These are phyloP conservation scores for Oryzias melastigma DNA, from an alignment of 2,113 vertebrate species.

Conservation along the genomic window DNA sequence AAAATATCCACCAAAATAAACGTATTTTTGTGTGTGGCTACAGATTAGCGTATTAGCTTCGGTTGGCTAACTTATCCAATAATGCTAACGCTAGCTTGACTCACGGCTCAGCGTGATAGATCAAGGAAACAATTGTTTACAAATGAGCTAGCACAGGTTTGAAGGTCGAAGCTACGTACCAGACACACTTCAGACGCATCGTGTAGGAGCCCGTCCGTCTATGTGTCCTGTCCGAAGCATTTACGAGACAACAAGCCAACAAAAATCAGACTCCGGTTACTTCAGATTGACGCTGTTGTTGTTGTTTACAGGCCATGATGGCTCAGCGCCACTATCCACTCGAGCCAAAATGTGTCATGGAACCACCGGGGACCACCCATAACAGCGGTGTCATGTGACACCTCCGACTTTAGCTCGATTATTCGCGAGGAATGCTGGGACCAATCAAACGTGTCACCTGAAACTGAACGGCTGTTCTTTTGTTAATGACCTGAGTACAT, in stretches of 20 bases:
- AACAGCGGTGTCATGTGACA: conserved; percentile 57
- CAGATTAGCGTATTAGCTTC: conserved; percentile 43
- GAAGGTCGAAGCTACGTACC: conserved; percentile 49
- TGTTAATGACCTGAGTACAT: no score
- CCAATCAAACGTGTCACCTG: background rate
- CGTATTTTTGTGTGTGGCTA: no score
- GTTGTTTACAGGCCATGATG: conserved; percentile 78
- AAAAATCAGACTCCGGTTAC: conserved; percentile 46
- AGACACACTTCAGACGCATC: conserved; percentile 65
- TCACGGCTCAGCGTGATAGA: conserved; percentile 17
- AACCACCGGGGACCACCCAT: conserved; percentile 67
- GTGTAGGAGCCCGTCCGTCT: conserved; percentile 24
- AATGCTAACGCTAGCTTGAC: conserved; percentile 34
- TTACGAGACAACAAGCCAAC: conserved; percentile 30
- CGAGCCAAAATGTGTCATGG: conserved; percentile 65
- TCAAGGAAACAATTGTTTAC: conserved; percentile 19
- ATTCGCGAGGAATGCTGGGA: background rate
- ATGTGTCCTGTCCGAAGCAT: background rate
- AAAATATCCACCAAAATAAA: no score
- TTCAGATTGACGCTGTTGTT: conserved; percentile 72
- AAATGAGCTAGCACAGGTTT: conserved; percentile 22
- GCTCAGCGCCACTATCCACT: conserved; percentile 61
- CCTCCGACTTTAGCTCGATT: conserved; percentile 1
- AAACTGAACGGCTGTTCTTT: no score
- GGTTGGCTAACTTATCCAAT: conserved; percentile 34